phyloP scores from a whole-genome alignment of 92 coral and sea anemone genomes.

The Meandrina meandrites region DNA sequence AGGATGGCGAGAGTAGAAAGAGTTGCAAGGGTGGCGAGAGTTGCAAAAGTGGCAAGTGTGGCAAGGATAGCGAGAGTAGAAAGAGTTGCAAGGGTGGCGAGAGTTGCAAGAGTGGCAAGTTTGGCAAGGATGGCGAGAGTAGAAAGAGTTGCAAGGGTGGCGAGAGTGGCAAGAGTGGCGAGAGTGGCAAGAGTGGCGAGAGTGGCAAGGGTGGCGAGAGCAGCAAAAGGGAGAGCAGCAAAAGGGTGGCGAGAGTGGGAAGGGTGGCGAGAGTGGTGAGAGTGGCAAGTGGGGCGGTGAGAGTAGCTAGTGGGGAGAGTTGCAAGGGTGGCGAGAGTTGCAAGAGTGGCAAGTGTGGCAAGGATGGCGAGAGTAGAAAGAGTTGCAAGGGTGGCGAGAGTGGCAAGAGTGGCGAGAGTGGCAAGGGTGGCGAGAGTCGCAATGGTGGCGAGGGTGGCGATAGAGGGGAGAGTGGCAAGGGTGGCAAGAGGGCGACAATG shows the following conservation, averaged over 20 bases:
- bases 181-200: too few species aligned
- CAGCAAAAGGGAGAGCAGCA: too few species aligned
- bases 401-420: not conserved
- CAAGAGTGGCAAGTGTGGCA: not conserved
- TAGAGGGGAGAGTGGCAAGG: too few species aligned
- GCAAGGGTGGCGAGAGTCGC: not conserved
- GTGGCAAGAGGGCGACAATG: too few species aligned
- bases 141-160: not conserved
- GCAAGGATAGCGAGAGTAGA: not conserved
- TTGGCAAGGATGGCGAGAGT: not conserved
- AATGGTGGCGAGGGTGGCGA: too few species aligned
- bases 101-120: not conserved
- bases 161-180: not conserved
- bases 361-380: not conserved
- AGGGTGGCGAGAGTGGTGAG: not conserved
- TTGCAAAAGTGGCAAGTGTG: too few species aligned
- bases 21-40: not conserved
- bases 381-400: not conserved
- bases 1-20: not conserved
- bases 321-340: not conserved
- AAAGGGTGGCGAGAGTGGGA: too few species aligned
- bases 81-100: not conserved
- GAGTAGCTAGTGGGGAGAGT: not conserved
- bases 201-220: not conserved
- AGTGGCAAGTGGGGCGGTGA: not conserved